Evolutionary conservation across 2,113 vertebrate genomes (phyloP), one percentile per base, ranked within the genome.

Genomic region (Acrocephalus arundinaceus): DNA sequence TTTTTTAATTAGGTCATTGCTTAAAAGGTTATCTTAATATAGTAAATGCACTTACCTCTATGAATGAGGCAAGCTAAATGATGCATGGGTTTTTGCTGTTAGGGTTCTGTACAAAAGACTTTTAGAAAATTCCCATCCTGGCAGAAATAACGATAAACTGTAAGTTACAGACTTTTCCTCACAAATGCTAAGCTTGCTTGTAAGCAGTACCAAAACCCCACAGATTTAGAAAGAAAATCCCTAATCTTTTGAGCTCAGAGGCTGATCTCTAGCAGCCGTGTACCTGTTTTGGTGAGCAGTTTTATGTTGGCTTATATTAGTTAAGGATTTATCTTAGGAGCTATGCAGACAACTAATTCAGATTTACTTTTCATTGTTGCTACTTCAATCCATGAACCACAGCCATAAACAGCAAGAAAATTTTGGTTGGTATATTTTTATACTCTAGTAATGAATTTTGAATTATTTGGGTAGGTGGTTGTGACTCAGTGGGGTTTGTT

Each of bases 1-100:
- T 94, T 95, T 96, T 97, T 96, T 72, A 95, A 98, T 96, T 97
- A 95, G 95, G 85, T 97, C 90, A 95, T 97, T 94, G 72, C 82
- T 97, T 97, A 95, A 97, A 97, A 97, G 93, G 81, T 62, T 85
- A 84, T 96, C 94, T 97, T 97, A 98, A 98, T 98, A 97, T 49
- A 81, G 88, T 96, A 98, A 98, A 95, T 98, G 97, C 91, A 96
- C 45, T 97, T 97, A 77, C 89, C 66, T 96, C 72, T 80, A 11
- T 94, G 92, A 92, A 82, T 45, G 91, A 97, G 57, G 57, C 62
- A 77, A 91, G 57, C 41, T 95, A 94, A 94, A 91, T 97, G 89
- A 96, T 91, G 75, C 87, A 85, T 92, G 57, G 45, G 27, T 85
- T 86, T 94, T 83, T 94, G 65, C 59, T 89, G 23, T 87, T 92